A percentile compares a stretch with the other conserved stretches of the same genome.
Conservation (phyloP, 2,797 vertebrate genomes). For the Caiman crocodilus region DNA sequence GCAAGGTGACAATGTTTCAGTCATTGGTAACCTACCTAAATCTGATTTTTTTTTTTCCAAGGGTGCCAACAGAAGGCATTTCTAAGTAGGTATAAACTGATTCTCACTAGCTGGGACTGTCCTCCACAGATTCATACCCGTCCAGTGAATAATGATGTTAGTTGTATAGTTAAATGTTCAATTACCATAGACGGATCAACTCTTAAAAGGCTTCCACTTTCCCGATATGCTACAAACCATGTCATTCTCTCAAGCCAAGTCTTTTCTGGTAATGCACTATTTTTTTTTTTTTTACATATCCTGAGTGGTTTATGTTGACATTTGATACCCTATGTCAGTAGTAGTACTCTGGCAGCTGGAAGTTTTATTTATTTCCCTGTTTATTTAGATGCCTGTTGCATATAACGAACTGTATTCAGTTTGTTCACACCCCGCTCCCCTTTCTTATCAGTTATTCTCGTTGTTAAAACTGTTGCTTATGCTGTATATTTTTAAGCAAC, state of each 20-base stretch:
- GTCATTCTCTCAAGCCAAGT: not conserved
- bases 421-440: too few species aligned
- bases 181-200: not conserved
- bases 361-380: not conserved
- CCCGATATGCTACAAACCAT: not conserved
- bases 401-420: too few species aligned
- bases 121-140: too few species aligned
- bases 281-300: not conserved
- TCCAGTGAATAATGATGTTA: too few species aligned
- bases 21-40: not conserved
- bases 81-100: not conserved
- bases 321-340: not conserved
- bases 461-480: too few species aligned
- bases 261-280: not conserved
- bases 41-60: not conserved
- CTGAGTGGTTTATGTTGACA: not conserved
- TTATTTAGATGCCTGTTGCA: not conserved
- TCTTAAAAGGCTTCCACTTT: not conserved
- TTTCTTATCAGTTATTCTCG: too few species aligned
- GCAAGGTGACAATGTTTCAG: not conserved
- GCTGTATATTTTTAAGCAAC: not conserved
- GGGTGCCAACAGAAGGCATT: not conserved
- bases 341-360: not conserved
- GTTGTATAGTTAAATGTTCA: not conserved
- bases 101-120: too few species aligned